Evolutionary conservation across 2,797 vertebrate genomes (phyloP).

Genomic region (Synaphobranchus kaupii): DNA sequence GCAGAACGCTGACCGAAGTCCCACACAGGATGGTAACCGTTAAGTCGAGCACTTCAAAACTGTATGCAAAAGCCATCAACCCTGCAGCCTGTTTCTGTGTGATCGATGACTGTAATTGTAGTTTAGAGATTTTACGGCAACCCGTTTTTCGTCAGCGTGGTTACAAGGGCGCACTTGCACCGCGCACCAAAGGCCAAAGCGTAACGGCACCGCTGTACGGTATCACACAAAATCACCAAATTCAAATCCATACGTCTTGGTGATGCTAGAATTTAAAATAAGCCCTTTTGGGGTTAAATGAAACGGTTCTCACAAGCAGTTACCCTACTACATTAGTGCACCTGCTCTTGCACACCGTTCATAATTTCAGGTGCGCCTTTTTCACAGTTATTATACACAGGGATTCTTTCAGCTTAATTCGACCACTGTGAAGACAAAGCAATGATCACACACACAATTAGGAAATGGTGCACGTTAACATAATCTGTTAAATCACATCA

Average conservation of each 20-base stretch:
- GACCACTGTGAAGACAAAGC: constrained; percentile 48
- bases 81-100: background rate
- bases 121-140: background rate
- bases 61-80: background rate
- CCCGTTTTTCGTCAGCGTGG: background rate
- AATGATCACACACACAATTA: constrained; percentile 26
- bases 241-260: background rate
- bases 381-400: constrained; percentile 42
- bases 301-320: background rate
- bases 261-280: constrained; percentile 22
- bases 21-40: too few relatives aligned
- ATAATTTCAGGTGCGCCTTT: constrained; percentile 25
- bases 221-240: constrained; percentile 1
- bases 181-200: background rate
- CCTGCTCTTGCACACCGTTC: constrained; percentile 1
- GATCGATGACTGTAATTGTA: background rate
- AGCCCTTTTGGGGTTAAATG: constrained; percentile 31
- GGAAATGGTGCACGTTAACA: constrained; percentile 27
- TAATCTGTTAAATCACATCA: constrained; percentile 11
- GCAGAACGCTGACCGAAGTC: constrained; percentile 1
- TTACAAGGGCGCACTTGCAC: background rate
- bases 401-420: constrained; percentile 20
- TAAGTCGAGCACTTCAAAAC: background rate
- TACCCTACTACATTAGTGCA: background rate
- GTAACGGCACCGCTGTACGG: constrained; percentile 21